Conservation (phyloP, 2,888 invertebrate species). For the Epistrophe eligans region DNA sequence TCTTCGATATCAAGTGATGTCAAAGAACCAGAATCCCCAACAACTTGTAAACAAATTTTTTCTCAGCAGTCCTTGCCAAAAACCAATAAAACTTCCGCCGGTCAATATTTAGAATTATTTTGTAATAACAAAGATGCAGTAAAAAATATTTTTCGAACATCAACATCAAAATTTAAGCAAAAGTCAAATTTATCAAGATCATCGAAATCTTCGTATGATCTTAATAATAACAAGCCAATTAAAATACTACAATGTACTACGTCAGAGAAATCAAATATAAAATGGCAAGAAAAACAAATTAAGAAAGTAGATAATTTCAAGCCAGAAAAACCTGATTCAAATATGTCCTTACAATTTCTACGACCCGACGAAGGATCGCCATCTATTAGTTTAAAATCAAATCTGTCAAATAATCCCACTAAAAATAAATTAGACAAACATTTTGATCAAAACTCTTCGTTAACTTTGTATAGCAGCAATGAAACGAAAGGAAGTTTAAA, state of each 20-base stretch:
- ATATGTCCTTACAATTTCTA: not conserved
- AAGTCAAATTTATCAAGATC: not conserved
- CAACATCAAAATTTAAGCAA: not conserved
- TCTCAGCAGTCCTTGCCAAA: not conserved
- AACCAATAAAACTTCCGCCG: not conserved
- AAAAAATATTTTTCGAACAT: not conserved
- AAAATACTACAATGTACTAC: not conserved
- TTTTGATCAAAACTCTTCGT: not conserved
- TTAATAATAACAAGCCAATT: too few relatives aligned
- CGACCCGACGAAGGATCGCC: not conserved
- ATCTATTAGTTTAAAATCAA: not conserved
- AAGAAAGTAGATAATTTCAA: not conserved
- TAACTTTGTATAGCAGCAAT: not conserved
- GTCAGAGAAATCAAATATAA: not conserved
- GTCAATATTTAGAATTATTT: not conserved
- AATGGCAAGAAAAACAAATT: not conserved
- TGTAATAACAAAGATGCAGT: not conserved
- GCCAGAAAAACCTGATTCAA: not conserved
- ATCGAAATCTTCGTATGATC: not conserved
- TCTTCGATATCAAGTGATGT: not conserved
- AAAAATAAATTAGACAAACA: not conserved
- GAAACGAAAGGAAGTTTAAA: not conserved
- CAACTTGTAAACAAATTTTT: not conserved
- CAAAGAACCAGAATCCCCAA: not conserved
- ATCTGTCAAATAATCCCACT: not conserved